Evolutionary conservation across 2,797 vertebrate species (phyloP).

Genomic region (Cyprinodon diabolis): DNA sequence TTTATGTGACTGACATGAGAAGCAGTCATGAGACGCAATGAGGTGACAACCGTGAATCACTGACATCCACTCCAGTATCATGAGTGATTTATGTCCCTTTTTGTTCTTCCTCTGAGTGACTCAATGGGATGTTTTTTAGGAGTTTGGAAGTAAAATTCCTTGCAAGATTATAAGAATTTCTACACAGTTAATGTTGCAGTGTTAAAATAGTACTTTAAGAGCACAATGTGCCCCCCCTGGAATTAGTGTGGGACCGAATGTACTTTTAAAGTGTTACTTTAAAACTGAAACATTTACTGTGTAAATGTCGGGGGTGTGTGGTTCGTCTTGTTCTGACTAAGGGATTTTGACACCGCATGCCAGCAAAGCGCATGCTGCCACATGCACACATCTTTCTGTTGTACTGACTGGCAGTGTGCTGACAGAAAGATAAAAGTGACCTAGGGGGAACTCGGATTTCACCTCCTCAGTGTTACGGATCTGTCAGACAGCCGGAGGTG

Average conservation of each 20-base stretch:
- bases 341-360: conserved; percentile 44
- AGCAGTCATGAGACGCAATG: background rate
- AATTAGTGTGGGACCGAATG: too few species aligned
- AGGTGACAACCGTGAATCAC: background rate
- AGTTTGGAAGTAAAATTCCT: background rate
- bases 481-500: conserved; percentile 43
- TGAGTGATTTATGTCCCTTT: background rate
- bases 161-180: background rate
- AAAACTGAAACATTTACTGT: too few species aligned
- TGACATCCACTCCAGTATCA: too few species aligned
- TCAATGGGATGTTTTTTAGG: background rate
- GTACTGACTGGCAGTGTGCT: conserved; percentile 47
- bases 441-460: conserved; percentile 74
- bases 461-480: conserved; percentile 73
- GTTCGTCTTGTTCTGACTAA: conserved; percentile 14
- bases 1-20: conserved; percentile 8
- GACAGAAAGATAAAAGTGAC: conserved; percentile 62
- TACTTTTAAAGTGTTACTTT: too few species aligned
- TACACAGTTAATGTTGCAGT: too few species aligned
- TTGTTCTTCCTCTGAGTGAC: background rate
- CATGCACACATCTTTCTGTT: conserved; percentile 22
- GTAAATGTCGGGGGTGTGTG: background rate
- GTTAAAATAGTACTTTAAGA: too few species aligned
- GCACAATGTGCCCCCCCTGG: too few species aligned
- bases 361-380: conserved; percentile 30